These are phyloP conservation scores for Rhipidura dahli DNA, from an alignment of 2,113 vertebrate genomes.

Conservation along the genomic window DNA sequence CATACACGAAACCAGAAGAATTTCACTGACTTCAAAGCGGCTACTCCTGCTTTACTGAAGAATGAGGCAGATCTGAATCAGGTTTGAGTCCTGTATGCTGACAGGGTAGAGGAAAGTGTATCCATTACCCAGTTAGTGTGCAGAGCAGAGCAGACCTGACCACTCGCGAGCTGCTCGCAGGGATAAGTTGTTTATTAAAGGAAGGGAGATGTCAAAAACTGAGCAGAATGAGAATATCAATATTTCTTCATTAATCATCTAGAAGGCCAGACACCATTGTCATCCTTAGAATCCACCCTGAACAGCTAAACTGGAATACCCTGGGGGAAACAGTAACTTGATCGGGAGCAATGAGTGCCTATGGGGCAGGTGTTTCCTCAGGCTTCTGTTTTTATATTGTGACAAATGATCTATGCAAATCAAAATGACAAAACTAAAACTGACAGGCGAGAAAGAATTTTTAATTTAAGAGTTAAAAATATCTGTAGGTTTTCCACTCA, in stretches of 20 bases:
- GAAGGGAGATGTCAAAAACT: slow-evolving; percentile 2
- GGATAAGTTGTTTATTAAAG: background rate
- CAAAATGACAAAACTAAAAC: slow-evolving; percentile 19
- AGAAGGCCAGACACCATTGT: background rate
- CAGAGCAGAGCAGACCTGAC: background rate
- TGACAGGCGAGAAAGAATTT: background rate
- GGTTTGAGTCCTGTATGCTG: background rate
- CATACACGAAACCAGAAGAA: slow-evolving; percentile 16
- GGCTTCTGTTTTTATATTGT: slow-evolving; percentile 12
- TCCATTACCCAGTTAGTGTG: background rate
- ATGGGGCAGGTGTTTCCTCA: slow-evolving; percentile 40
- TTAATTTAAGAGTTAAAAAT: background rate
- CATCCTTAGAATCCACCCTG: background rate
- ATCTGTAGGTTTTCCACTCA: background rate
- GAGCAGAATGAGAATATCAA: slow-evolving; percentile 16
- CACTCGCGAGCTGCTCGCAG: background rate
- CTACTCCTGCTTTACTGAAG: background rate
- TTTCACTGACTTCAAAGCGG: slow-evolving; percentile 43
- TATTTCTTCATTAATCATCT: slow-evolving; percentile 34
- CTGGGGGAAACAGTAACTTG: background rate
- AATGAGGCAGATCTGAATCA: background rate
- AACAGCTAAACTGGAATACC: background rate
- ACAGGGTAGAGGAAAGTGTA: background rate
- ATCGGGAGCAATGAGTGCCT: background rate
- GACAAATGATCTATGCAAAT: slow-evolving; percentile 43